Percentiles rank a stretch among this genome's conserved stretches.
phyloP scores from a whole-genome alignment of 2,113 vertebrate species.

The Pluvianellus socialis region DNA sequence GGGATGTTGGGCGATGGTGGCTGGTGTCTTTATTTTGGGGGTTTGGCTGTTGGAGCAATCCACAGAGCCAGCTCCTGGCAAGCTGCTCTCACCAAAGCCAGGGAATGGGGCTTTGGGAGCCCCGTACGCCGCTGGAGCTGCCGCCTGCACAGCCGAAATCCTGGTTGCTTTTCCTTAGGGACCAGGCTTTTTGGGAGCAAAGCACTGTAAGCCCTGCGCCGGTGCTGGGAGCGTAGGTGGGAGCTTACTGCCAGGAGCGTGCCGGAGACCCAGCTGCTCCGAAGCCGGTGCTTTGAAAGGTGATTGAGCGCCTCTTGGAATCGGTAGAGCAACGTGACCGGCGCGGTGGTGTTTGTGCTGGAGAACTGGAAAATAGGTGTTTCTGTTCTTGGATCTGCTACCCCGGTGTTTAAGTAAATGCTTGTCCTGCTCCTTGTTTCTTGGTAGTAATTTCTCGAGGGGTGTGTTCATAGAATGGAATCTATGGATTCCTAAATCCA shows the following conservation, averaged over 20 bases:
- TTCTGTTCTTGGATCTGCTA: not conserved
- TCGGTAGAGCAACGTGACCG: not conserved
- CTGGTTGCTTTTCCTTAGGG: not conserved
- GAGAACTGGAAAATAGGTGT: not conserved
- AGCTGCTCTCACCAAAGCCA: too few species aligned
- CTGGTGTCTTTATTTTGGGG: not conserved
- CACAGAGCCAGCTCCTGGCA: not conserved
- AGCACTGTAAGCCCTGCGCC: not conserved
- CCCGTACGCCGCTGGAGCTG: not conserved
- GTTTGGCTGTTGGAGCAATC: not conserved
- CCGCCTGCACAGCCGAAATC: not conserved
- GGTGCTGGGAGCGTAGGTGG: not conserved
- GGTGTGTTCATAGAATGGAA: not conserved
- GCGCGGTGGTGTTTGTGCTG: fast-evolving
- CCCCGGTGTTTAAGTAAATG: not conserved
- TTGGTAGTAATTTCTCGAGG: not conserved
- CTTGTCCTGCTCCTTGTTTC: not conserved
- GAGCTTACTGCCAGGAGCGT: too few species aligned
- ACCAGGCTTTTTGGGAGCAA: not conserved
- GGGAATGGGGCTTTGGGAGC: constrained; percentile 8
- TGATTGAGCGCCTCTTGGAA: not conserved
- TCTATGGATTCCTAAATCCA: too few species aligned
- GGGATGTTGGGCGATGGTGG: not conserved
- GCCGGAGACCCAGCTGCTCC: not conserved
- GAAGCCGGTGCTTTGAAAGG: fast-evolving